Base-by-base conservation (phyloP, 2,113 vertebrate genomes). In the Sylvia atricapilla region DNA sequence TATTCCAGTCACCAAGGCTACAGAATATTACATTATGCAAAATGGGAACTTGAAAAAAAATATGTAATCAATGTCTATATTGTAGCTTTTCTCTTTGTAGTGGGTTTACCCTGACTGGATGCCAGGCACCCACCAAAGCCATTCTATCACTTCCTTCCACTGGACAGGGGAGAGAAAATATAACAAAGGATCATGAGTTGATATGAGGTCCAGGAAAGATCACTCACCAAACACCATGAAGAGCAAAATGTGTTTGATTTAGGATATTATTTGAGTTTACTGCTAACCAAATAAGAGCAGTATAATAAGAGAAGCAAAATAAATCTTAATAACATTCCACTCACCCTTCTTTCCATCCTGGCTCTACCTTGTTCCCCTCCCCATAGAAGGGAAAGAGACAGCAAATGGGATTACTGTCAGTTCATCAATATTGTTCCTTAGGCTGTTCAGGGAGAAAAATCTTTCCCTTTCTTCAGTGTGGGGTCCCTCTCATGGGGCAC, bases 391-490 rank as follows among this genome's bases (percentile, higher is more conserved):
- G 18, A 69, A 15, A 44, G 46, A 60, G 46, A n/a, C 23, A 46
- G 8, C 1, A 1, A 12, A 13, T 28, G 16, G 2, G 6, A 8
- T 33, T 53, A 28, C 5, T 44, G 18, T 28, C 27, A 28, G 9
- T 37, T 44, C 27, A 69, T 20, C 28, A 33, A 39, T 23, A 62
- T 6, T 16, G 15, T 13, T 62, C 28, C 27, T 53, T 13, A 20
- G 15, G 46, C 27, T 46, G 27, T 12, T 46, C 28, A 20, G 39
- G 33, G 23, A 28, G 15, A 19, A 62, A 60, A 52, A 37, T 23
- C 9, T 52, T 60, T 28, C 5, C 22, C 9, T 22, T 53, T 44
- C 46, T 60, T 37, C 39, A 87, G 23, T 0, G 0, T 23, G 28
- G 18, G 33, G 15, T 78, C 18, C 5, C 15, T 62, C 33, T 23